Base-by-base conservation (phyloP, 2,888 invertebrate genomes). In the Lasius fuliginosus region DNA sequence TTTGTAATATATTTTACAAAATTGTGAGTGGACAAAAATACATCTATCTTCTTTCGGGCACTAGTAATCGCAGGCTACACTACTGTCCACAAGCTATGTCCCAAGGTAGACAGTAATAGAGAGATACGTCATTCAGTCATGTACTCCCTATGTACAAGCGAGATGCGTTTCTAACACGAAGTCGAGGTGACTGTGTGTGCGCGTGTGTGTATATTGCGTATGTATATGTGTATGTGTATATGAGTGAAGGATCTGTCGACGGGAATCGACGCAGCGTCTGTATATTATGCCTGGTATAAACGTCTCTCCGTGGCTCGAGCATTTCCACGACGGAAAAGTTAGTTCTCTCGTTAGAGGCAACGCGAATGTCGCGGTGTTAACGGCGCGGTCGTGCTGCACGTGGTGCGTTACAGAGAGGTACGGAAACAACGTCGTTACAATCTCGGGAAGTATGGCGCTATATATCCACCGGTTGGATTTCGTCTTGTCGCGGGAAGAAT, bases 51-150 rank as follows among this genome's bases (percentile, higher is more conserved):
- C 30, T n/a, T n/a, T 8, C 46, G 42, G 49, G 49, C 6, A 56
- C 67, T 30, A 15, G 42, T 42, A 58, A 67, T 30, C 40, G 40
- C 40, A 30, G 56, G n/a, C 12, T 68, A 42, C 77, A 30, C 42
- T n/a, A 58, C 58, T 42, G 58, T 68, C n/a, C 40, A 12, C 42
- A 23, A 68, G n/a, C 27, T 58, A 64, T n/a, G 49, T 83, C 58
- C 46, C 6, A 42, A n/a, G 82, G 75, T 81, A 42, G 84, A 90
- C 86, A 83, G 86, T 89, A 89, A 88, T 89, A 86, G 86, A 89
- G 86, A 88, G 86, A 86, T 88, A 88, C 84, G 86, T 86, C 82
- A 85, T 81, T 74, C 81, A 82, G 84, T 77, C 77, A 87, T 53
- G 76, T 53, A 53, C 8, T 53, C 18, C 82, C 82, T 85, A 68